Percentiles rank a stretch among this genome's conserved stretches.
Conservation (phyloP, 2,113 vertebrate species). For the Geococcyx californianus region DNA sequence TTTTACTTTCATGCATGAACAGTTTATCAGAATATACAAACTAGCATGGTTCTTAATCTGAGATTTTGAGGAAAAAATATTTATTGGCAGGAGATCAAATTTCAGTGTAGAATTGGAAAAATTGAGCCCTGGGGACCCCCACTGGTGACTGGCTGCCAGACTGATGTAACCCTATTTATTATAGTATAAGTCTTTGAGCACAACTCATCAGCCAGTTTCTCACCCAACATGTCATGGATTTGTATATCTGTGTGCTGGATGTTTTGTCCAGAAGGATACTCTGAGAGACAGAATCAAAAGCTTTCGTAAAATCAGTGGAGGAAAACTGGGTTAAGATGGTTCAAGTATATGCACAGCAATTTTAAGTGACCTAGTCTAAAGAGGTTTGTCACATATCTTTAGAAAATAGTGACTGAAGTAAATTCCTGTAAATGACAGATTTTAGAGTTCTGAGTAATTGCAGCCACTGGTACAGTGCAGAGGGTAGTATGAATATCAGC, state of each 20-base stretch:
- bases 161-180: not conserved
- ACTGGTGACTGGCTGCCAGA: not conserved
- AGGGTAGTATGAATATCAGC: not conserved
- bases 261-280: not conserved
- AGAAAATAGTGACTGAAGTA: not conserved
- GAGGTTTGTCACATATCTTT: not conserved
- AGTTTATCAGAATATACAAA: no score
- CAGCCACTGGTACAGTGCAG: not conserved
- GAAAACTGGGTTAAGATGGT: not conserved
- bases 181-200: not conserved
- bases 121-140: not conserved
- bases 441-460: not conserved
- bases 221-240: not conserved
- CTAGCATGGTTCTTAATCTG: no score
- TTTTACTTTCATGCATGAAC: no score
- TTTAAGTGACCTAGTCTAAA: not conserved
- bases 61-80: no score
- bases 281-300: no score
- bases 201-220: no score
- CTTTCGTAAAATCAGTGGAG: not conserved
- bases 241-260: not conserved
- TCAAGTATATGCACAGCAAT: not conserved
- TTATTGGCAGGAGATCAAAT: no score
- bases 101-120: not conserved
- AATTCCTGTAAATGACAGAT: not conserved